These are phyloP conservation scores for Cerastoderma edule DNA, from an alignment of 2,888 invertebrate species.

Conservation along the genomic window DNA sequence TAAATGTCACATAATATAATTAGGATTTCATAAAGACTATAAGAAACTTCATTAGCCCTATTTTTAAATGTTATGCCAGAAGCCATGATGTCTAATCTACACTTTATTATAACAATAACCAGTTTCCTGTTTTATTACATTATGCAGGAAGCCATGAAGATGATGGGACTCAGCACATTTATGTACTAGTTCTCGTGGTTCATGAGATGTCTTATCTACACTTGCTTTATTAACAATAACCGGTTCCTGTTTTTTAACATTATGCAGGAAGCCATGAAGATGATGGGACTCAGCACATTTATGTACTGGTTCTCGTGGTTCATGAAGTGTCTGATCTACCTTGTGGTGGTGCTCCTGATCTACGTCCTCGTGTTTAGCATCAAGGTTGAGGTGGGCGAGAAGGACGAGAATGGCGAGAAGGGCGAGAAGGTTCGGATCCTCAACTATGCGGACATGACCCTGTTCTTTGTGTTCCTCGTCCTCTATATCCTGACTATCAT, in stretches of 20 bases:
- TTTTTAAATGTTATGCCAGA: no score
- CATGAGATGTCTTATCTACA: conserved; percentile 89
- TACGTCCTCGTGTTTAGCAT: conserved; percentile 83
- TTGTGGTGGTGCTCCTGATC: conserved; percentile 86
- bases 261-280: conserved; percentile 93
- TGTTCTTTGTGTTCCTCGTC: conserved; percentile 89
- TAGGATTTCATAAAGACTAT: no score
- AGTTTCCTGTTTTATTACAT: no score
- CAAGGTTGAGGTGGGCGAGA: no score
- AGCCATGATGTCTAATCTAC: no score
- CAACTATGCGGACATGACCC: conserved; percentile 86
- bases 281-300: conserved; percentile 93
- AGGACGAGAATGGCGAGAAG: no score
- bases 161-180: conserved; percentile 93
- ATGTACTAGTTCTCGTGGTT: conserved; percentile 95
- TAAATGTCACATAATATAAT: no score
- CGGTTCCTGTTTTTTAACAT: no score
- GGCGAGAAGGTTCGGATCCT: conserved; percentile 68
- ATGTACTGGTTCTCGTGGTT: conserved; percentile 95
- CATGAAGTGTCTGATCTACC: conserved; percentile 89
- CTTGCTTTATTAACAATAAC: no score
- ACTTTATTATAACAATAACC: no score
- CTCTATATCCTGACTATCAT: conserved; percentile 90
- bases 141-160: conserved; percentile 93
- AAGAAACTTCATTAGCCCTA: no score